Base-by-base conservation (phyloP, 2,113 vertebrate species). In the Oreotrochilus melanogaster region DNA sequence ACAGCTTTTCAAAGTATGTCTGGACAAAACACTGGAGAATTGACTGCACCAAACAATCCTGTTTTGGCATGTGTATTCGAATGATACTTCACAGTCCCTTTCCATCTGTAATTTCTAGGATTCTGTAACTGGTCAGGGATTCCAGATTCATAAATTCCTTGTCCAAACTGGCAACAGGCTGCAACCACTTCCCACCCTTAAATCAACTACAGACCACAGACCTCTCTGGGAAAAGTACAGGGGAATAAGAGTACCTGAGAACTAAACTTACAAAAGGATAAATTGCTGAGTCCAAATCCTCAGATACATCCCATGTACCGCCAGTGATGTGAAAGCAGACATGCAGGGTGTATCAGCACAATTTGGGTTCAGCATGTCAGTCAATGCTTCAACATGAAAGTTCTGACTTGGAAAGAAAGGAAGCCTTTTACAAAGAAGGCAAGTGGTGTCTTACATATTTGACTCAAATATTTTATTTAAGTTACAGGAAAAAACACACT, bases 361-460 rank as follows among this genome's bases (percentile, higher is more conserved):
- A 9, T 9, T 35, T 45, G 35, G 24, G n/a, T 64, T 84, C 84
- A 76, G 47, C 17, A 9, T 9, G 4, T 42, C 5, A 1, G 27
- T 16, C 62, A 62, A 18, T 33, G 33, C 54, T 50, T 61, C 69
- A 62, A 12, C 16, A 67, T 10, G 18, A 65, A 39, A 37, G 35
- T 14, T 78, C 43, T 11, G 10, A 57, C 78, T 88, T 65, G 33
- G 17, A 84, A 85, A 66, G 92, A 93, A 96, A 87, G 95, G 94
- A 97, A 97, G 92, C 64, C 89, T 94, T 76, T 91, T 33, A 96
- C 95, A 96, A 97, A 97, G 96, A 95, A 94, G 70, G 91, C 89
- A 97, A 97, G 78, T 66, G 69, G 61, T 92, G 91, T 45, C 24
- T 78, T 73, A 58, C 19, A 64, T 5, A 35, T 58, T 65, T n/a